Evolutionary conservation across 2,888 invertebrate genomes (phyloP).

Genomic region (Hyles lineata): DNA sequence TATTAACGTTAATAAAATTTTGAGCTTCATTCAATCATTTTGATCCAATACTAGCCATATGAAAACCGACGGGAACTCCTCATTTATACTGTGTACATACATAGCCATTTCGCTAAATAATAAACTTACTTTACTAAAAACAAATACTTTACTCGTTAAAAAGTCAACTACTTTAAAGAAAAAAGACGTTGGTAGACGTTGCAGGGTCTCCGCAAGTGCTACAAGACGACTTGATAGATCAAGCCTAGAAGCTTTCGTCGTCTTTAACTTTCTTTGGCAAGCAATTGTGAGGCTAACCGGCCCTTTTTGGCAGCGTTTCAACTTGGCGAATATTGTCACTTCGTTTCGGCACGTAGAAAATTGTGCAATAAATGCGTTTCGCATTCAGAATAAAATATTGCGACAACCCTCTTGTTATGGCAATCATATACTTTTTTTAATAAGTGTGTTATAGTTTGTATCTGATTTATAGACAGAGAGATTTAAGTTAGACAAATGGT

Average conservation of each 20-base stretch:
- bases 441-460: too few species aligned
- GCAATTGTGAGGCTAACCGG: neutral
- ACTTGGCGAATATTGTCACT: constrained; percentile 6
- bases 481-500: too few species aligned
- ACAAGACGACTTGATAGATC: neutral
- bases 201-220: neutral
- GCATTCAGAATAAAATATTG: neutral
- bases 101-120: too few species aligned
- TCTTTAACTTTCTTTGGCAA: neutral
- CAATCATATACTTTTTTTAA: neutral
- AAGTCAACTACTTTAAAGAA: neutral
- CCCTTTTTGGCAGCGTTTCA: constrained; percentile 7
- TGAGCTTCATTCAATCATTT: too few species aligned
- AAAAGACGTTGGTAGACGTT: too few species aligned
- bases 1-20: too few species aligned
- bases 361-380: neutral
- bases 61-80: too few species aligned
- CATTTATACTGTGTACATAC: too few species aligned
- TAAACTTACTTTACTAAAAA: too few species aligned
- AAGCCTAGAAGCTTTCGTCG: neutral
- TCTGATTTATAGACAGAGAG: too few species aligned
- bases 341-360: neutral
- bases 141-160: too few species aligned
- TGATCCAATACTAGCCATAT: too few species aligned
- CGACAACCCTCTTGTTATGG: neutral